These are phyloP conservation scores for Phrynocephalus vlangalii DNA, from an alignment of 2,797 vertebrate genomes.

Conservation along the genomic window DNA sequence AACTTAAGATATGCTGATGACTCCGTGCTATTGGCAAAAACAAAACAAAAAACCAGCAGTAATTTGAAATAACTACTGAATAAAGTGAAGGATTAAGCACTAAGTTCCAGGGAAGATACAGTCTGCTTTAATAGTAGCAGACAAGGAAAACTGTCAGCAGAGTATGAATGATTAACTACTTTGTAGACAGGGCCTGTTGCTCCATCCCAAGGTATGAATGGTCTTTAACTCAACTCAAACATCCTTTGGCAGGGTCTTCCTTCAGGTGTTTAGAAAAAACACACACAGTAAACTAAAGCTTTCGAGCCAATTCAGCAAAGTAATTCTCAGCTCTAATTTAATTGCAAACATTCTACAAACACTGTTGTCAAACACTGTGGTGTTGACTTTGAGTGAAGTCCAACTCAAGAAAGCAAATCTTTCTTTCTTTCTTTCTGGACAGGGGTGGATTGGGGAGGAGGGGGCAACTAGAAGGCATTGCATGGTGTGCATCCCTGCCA, in stretches of 20 bases:
- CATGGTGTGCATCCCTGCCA: too few species aligned
- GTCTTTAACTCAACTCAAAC: not conserved
- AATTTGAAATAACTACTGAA: too few species aligned
- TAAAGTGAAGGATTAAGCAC: not conserved
- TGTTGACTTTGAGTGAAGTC: constrained; percentile 22
- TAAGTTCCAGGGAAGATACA: not conserved
- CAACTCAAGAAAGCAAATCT: not conserved
- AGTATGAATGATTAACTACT: constrained; percentile 22
- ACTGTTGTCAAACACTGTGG: not conserved
- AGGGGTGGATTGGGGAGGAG: too few species aligned
- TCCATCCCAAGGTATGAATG: not conserved
- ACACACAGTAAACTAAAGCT: not conserved
- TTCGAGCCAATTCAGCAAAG: not conserved
- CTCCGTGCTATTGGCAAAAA: too few species aligned
- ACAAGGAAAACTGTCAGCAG: not conserved
- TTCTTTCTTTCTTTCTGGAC: not conserved
- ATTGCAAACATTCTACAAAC: not conserved
- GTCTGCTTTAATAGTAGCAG: not conserved
- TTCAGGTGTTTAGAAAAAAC: not conserved
- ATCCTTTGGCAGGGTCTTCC: not conserved
- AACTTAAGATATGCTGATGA: too few species aligned
- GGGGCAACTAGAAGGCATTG: not conserved
- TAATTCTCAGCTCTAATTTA: not conserved
- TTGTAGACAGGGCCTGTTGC: not conserved
- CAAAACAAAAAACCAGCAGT: too few species aligned